Evolutionary conservation across 2,113 vertebrate species (phyloP).

Genomic region (Ifrita kowaldi): DNA sequence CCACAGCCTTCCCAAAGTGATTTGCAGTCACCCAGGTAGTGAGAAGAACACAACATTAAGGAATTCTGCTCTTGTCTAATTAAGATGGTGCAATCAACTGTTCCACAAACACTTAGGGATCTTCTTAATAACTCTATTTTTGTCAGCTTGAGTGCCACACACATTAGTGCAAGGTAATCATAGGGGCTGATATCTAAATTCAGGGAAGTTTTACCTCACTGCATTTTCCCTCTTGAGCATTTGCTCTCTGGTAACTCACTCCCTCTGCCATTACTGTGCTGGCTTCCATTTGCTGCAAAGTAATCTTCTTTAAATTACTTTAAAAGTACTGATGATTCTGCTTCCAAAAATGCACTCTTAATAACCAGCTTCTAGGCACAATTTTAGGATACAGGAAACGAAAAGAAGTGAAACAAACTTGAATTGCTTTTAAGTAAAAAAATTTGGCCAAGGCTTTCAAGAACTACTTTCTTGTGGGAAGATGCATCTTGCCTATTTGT

Average conservation of each 20-base stretch:
- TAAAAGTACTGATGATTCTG: background rate
- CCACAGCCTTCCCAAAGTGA: background rate
- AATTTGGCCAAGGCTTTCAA: background rate
- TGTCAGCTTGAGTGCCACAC: constrained; percentile 27
- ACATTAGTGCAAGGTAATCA: background rate
- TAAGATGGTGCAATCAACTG: constrained; percentile 6
- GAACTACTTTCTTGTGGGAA: background rate
- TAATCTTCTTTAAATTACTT: background rate
- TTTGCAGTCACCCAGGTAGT: background rate
- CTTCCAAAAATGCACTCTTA: background rate
- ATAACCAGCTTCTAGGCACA: background rate
- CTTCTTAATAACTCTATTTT: constrained; percentile 34
- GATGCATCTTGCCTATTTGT: background rate
- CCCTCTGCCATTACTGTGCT: background rate
- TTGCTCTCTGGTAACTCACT: background rate
- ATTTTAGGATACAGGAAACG: background rate
- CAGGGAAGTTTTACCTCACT: background rate
- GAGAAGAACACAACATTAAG: background rate
- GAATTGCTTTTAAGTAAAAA: background rate
- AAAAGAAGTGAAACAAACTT: background rate
- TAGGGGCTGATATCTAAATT: background rate
- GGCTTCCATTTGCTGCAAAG: background rate
- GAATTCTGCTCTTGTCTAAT: background rate
- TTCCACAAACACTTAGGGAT: background rate
- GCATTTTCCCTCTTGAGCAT: background rate